phyloP scores from a whole-genome alignment of 2,888 invertebrate species.

The Ernsta delagoae region DNA sequence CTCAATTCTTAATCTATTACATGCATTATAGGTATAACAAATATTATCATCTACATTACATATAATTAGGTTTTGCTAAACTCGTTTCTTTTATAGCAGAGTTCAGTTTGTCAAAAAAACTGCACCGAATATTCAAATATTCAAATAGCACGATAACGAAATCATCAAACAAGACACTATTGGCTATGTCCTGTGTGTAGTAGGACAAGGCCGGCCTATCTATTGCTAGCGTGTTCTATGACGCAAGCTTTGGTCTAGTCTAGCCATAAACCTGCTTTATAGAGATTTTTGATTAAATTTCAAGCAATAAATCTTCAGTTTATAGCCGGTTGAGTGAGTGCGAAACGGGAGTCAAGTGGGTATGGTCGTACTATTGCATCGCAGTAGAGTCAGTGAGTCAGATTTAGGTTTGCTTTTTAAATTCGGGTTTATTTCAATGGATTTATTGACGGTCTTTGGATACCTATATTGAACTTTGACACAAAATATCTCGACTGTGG shows the following conservation, averaged over 20 bases:
- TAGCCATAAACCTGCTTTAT: conserved; percentile 2
- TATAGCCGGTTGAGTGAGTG: background rate
- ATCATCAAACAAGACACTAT: no score
- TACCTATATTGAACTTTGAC: background rate
- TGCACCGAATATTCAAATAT: no score
- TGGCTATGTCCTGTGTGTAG: background rate
- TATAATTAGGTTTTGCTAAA: no score
- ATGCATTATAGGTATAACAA: no score
- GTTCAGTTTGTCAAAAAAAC: no score
- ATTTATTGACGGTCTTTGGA: no score
- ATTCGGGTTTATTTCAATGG: background rate
- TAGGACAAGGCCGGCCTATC: conserved; percentile 2
- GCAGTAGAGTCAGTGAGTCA: background rate
- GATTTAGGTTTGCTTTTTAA: background rate
- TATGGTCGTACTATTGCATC: background rate
- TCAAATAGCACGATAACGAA: no score
- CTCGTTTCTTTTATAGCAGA: no score
- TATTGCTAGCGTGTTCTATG: background rate
- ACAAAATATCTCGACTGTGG: background rate
- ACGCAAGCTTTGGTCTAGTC: conserved; percentile 4
- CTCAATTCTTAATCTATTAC: no score
- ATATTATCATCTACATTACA: no score
- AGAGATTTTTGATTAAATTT: background rate
- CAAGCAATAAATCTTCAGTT: background rate
- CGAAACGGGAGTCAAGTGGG: background rate